Evolutionary conservation across 1,140 invertebrate species (phyloP), one percentile per base, ranked within the genome.

Genomic region (Carposina sasakii): DNA sequence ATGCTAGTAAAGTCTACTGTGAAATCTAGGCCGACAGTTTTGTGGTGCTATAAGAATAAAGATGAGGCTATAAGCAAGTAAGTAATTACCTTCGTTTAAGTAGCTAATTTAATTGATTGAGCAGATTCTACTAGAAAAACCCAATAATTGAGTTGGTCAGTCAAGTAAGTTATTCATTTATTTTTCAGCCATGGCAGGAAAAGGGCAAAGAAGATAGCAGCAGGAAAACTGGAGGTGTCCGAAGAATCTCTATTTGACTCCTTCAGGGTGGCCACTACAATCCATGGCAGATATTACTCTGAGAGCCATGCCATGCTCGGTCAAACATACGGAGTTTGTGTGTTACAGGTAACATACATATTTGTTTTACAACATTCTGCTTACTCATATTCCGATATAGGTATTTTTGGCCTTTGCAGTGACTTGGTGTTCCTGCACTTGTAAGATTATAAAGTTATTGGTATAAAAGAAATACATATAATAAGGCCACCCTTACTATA

Each of bases 11-110:
- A 99, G 86, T 93, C 97, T 3, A 90, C 91, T 45, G 92, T 99
- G 0, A 97, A 97, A 86, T 90, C 96, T 0, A 88, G 97, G 48
- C 98, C 98, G 8, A 91, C 90, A 28, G 96, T 99, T 0, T 79
- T 99, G 15, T 99, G 98, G 98, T 99, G 98, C 77, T 99, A 99
- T 77, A 99, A 99, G 83, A 99, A 86, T 86, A 99, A 70, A 92
- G 96, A 64, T 95, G 88, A 89, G 71, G 87, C 88, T 43, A 88
- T 99, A 63, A 98, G 92, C 76, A 94, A 92, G 91, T 94, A 86
- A 81, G 82, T 71, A 6, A 19, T 39, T 39, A 3, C 36, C 17
- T 17, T 19, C 3, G 13, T 13, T n/a, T 33, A n/a, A 13, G 4
- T 10, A 33, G n/a, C 15, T 33, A n/a, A n/a, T 8, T 13, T 4